Conservation (phyloP, 2,113 vertebrate species). For the Lynx canadensis region DNA sequence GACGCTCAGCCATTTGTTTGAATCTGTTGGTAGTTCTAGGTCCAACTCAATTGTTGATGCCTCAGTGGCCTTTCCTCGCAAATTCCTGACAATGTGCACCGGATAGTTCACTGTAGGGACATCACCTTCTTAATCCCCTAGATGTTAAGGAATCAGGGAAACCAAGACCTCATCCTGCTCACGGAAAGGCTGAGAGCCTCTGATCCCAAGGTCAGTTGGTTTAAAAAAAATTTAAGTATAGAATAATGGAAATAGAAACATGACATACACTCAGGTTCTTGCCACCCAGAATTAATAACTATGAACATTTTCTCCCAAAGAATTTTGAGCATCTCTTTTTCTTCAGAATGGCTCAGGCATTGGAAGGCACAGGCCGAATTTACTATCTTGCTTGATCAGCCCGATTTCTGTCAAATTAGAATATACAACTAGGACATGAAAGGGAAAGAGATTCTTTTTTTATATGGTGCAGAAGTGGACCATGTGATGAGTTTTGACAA, state of each 20-base stretch:
- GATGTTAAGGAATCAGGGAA: neutral
- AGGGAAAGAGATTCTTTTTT: neutral
- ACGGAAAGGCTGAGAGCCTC: neutral
- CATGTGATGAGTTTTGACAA: neutral
- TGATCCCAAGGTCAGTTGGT: neutral
- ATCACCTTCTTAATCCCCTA: neutral
- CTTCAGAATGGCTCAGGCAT: neutral
- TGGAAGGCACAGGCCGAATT: neutral
- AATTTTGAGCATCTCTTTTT: neutral
- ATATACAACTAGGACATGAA: neutral
- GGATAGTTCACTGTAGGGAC: neutral
- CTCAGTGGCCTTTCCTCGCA: neutral
- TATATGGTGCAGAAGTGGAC: neutral
- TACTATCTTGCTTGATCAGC: neutral
- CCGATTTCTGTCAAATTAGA: conserved; percentile 11
- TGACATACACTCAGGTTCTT: neutral
- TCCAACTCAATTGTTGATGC: neutral
- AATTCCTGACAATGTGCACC: neutral
- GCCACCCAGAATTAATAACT: neutral
- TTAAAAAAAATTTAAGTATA: neutral
- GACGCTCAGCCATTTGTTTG: neutral
- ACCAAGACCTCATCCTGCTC: neutral
- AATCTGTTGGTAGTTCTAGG: too few relatives aligned
- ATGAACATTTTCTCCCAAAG: neutral
- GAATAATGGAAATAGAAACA: neutral